phyloP scores from a whole-genome alignment of 2,797 vertebrate species.

The Argentina silus region DNA sequence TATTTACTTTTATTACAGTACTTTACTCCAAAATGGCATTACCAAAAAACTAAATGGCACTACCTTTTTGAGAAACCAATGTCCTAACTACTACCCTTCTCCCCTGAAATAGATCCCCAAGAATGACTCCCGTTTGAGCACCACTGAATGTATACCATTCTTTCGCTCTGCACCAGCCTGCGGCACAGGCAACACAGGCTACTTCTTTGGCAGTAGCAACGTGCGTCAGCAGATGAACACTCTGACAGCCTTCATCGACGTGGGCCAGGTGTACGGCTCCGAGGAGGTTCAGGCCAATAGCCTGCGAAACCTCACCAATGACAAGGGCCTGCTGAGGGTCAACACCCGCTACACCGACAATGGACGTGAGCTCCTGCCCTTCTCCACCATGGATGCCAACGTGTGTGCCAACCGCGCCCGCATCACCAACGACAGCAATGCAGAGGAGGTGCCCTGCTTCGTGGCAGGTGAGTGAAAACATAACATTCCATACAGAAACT shows the following conservation, averaged over 20 bases:
- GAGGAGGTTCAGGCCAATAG: slow-evolving; percentile 66
- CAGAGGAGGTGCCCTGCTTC: slow-evolving; percentile 82
- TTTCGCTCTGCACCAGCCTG: slow-evolving; percentile 81
- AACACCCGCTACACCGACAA: slow-evolving; percentile 76
- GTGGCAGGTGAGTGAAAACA: slow-evolving; percentile 74
- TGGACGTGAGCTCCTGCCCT: slow-evolving; percentile 78
- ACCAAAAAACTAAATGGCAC: too few relatives aligned
- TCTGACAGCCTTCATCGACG: slow-evolving; percentile 82
- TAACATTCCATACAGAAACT: neutral
- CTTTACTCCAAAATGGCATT: too few relatives aligned
- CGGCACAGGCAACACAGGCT: slow-evolving; percentile 54
- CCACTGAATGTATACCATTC: slow-evolving; percentile 78
- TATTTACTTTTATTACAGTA: too few relatives aligned
- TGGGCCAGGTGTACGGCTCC: slow-evolving; percentile 81
- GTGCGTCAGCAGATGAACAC: slow-evolving; percentile 87
- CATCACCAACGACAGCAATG: slow-evolving; percentile 37
- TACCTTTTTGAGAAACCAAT: neutral
- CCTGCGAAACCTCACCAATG: slow-evolving; percentile 73
- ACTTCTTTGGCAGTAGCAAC: slow-evolving; percentile 48
- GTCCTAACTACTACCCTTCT: neutral
- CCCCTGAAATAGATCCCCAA: slow-evolving; percentile 74
- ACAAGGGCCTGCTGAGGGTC: slow-evolving; percentile 79
- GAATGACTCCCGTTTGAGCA: slow-evolving; percentile 62
- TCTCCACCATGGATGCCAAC: slow-evolving; percentile 54
- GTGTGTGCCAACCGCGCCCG: slow-evolving; percentile 77